A percentile compares a stretch with the other conserved stretches of the same genome.
Conservation (phyloP, 2,888 invertebrate genomes). For the Meiosimyza platycephala region DNA sequence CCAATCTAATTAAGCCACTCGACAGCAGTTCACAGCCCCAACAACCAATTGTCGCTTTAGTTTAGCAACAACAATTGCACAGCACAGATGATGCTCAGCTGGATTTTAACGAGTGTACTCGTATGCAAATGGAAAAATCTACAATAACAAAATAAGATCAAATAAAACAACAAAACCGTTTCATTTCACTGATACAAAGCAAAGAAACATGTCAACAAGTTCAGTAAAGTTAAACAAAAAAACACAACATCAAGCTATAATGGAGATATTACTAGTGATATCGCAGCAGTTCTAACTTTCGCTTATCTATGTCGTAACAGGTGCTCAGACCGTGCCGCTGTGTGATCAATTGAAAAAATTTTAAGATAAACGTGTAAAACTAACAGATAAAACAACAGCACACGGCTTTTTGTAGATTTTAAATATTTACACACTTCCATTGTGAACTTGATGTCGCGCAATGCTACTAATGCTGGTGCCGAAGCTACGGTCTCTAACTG, state of each 20-base stretch:
- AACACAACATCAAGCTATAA: slow-evolving; percentile 5
- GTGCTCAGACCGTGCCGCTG: slow-evolving; percentile 50
- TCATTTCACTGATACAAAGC: neutral
- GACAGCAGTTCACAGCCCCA: neutral
- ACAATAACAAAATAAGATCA: neutral
- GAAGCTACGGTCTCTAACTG: slow-evolving; percentile 30
- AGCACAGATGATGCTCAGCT: neutral
- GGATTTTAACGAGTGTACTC: slow-evolving; percentile 1
- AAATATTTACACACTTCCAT: neutral
- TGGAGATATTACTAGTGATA: neutral
- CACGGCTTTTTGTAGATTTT: neutral
- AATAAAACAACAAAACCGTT: neutral
- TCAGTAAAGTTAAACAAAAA: neutral
- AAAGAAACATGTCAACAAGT: neutral
- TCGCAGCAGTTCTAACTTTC: slow-evolving; percentile 45
- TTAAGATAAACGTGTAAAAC: slow-evolving; percentile 1
- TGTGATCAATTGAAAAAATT: neutral
- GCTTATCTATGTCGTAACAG: slow-evolving; percentile 60
- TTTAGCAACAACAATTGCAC: slow-evolving; percentile 9
- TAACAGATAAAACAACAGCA: neutral
- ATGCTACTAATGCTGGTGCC: slow-evolving; percentile 6
- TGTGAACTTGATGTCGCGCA: neutral
- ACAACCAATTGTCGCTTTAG: neutral
- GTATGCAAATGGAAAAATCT: neutral
- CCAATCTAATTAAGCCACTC: neutral